Percentiles rank a stretch among this genome's conserved stretches.
Conservation (phyloP, 2,113 vertebrate genomes). For the Nothobranchius furzeri region DNA sequence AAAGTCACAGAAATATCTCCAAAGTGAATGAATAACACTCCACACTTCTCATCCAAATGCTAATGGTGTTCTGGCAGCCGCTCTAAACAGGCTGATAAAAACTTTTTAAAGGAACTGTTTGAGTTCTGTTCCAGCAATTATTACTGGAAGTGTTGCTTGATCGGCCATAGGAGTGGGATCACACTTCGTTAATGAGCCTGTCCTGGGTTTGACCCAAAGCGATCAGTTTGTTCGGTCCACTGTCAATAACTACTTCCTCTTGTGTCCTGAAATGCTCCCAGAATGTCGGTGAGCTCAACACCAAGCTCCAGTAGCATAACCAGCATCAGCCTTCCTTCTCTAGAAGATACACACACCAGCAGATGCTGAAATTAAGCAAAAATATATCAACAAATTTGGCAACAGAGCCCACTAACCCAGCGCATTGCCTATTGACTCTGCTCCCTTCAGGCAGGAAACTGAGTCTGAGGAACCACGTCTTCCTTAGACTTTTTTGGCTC, state of each 20-base stretch:
- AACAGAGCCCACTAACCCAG: no score
- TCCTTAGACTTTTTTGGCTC: no score
- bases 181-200: constrained; percentile 55
- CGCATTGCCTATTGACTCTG: no score
- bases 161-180: constrained; percentile 45
- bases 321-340: neutral
- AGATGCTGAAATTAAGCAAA: no score
- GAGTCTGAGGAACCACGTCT: no score
- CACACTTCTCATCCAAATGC: constrained; percentile 37
- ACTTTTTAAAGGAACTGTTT: constrained; percentile 32
- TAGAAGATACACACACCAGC: no score
- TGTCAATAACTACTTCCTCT: constrained; percentile 59
- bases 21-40: constrained; percentile 35
- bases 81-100: constrained; percentile 53
- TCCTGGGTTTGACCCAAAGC: constrained; percentile 57
- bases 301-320: constrained; percentile 14
- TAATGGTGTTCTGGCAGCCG: constrained; percentile 64
- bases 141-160: constrained; percentile 64
- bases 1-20: constrained; percentile 35
- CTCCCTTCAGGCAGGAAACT: no score
- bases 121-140: constrained; percentile 36
- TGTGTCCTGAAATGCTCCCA: constrained; percentile 49
- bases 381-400: no score
- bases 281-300: constrained; percentile 7
- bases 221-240: constrained; percentile 29